Conservation (phyloP, 2,797 vertebrate genomes). For the Setipinna tenuifilis region DNA sequence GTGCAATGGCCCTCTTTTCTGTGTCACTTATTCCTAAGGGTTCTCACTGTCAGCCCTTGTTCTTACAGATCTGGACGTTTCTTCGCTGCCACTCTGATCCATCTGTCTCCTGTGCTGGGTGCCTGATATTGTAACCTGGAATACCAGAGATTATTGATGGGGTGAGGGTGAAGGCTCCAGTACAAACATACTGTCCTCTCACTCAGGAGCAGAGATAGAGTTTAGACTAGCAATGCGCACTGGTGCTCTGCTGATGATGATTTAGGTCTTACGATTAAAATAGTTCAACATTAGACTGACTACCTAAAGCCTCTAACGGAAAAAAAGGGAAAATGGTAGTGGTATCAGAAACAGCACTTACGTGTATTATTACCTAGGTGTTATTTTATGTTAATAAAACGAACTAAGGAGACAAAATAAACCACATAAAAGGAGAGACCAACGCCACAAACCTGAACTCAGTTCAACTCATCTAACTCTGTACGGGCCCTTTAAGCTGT, state of each 20-base stretch:
- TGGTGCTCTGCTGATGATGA: no score
- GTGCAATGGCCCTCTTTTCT: not conserved
- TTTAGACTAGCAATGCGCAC: not conserved
- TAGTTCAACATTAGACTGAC: not conserved
- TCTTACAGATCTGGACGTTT: not conserved
- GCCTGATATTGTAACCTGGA: not conserved
- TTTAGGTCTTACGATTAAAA: not conserved
- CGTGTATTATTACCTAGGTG: not conserved
- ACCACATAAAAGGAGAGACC: not conserved
- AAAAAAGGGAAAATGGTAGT: not conserved
- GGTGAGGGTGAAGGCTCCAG: not conserved
- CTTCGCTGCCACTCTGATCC: not conserved
- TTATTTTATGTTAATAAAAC: not conserved
- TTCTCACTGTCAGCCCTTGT: not conserved
- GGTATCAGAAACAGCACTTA: not conserved
- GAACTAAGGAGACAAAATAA: not conserved
- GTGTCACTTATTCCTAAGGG: not conserved
- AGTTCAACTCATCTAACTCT: not conserved
- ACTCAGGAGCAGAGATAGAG: not conserved
- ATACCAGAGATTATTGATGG: not conserved
- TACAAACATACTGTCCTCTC: not conserved
- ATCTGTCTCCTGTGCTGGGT: not conserved
- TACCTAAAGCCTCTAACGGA: not conserved
- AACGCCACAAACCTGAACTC: no score
- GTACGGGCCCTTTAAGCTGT: slow-evolving; percentile 27